Conservation (phyloP, 1,140 invertebrate species). For the Paralvinella palmiformis region DNA sequence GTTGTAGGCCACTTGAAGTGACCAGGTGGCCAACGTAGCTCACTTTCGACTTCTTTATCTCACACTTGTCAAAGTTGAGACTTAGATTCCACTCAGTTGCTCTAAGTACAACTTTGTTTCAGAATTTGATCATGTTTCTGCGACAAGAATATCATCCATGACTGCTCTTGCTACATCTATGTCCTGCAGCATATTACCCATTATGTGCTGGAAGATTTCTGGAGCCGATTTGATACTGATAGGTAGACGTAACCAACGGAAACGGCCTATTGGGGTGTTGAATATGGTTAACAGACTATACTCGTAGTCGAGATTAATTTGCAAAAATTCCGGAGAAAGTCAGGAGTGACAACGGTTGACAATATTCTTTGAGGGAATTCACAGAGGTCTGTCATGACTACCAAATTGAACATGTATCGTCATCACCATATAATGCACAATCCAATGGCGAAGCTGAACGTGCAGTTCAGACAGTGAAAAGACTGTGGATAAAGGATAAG, state of each 20-base stretch:
- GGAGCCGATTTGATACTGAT: conserved; percentile 28
- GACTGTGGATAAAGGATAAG: too few relatives aligned
- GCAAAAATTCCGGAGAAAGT: conserved; percentile 23
- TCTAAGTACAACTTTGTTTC: too few relatives aligned
- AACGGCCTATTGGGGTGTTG: conserved; percentile 23
- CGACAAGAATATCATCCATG: conserved; percentile 21
- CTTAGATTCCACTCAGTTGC: too few relatives aligned
- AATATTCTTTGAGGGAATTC: too few relatives aligned
- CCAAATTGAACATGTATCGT: too few relatives aligned
- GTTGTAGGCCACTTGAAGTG: not conserved
- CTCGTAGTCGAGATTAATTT: conserved; percentile 18
- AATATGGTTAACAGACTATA: conserved; percentile 13
- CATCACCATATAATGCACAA: too few relatives aligned
- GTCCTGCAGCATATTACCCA: conserved; percentile 39
- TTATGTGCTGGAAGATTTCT: conserved; percentile 49
- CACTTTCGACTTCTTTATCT: conserved; percentile 1
- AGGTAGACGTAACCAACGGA: conserved; percentile 21
- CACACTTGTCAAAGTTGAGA: not conserved
- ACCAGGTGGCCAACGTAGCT: not conserved
- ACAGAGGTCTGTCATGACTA: too few relatives aligned
- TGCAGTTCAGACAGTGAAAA: too few relatives aligned
- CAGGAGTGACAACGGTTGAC: too few relatives aligned
- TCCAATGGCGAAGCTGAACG: too few relatives aligned
- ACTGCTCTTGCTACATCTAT: not conserved
- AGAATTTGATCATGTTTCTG: not conserved